phyloP scores from a whole-genome alignment of 2,797 vertebrate species.

The Anniella stebbinsi region DNA sequence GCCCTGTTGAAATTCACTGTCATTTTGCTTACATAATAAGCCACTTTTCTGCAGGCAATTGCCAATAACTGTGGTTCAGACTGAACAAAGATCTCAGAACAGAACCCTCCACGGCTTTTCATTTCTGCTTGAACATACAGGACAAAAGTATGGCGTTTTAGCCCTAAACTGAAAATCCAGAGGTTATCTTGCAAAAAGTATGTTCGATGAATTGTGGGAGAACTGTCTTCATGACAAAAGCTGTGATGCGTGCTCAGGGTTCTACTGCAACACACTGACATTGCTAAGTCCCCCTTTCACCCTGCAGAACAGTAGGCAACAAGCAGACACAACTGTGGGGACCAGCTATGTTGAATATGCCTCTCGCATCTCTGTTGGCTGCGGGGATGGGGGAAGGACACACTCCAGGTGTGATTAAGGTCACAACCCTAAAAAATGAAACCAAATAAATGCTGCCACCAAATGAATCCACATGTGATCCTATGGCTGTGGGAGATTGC shows the following conservation, averaged over 20 bases:
- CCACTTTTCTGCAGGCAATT: neutral
- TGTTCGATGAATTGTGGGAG: neutral
- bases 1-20: conserved; percentile 6
- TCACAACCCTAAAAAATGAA: neutral
- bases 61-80: neutral
- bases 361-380: neutral
- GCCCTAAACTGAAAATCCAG: neutral
- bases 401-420: neutral
- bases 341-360: neutral
- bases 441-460: neutral
- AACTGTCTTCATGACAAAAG: neutral
- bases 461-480: neutral
- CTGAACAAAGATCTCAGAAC: conserved; percentile 3
- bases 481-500: neutral
- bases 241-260: neutral
- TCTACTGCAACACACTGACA: neutral
- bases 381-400: neutral
- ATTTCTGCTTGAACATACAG: neutral
- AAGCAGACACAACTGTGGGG: neutral
- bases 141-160: conserved; percentile 7
- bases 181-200: neutral
- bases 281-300: neutral
- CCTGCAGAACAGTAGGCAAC: neutral
- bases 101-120: conserved; percentile 4
- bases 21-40: conserved; percentile 6